Percentiles rank a stretch among this genome's conserved stretches.
These are phyloP conservation scores for Limnephilus rhombicus DNA, from an alignment of 2,888 invertebrate genomes.

Conservation along the genomic window DNA sequence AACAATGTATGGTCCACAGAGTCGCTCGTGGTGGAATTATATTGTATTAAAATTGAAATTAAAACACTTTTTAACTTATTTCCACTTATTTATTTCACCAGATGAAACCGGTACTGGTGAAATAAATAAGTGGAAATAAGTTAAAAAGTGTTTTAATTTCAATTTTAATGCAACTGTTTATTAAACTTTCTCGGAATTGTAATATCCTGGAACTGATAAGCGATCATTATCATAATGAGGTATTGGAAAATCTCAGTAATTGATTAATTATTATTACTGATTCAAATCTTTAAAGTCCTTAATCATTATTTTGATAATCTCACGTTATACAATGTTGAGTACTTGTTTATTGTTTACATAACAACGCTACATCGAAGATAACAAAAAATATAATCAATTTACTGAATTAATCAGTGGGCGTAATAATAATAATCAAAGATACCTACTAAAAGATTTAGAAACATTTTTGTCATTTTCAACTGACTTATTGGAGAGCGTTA, in stretches of 20 bases:
- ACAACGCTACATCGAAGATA: background rate
- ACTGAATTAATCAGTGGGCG: background rate
- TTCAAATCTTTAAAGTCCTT: background rate
- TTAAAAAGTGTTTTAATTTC: too few relatives aligned
- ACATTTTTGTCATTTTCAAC: background rate
- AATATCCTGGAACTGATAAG: background rate
- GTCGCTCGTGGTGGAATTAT: too few relatives aligned
- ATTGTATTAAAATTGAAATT: too few relatives aligned
- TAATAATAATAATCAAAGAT: background rate
- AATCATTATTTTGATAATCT: background rate
- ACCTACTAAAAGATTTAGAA: background rate
- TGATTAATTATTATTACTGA: background rate
- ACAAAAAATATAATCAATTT: background rate
- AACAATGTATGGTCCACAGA: too few relatives aligned
- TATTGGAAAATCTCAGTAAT: background rate
- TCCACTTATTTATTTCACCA: too few relatives aligned
- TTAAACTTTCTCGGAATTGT: background rate
- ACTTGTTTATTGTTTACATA: background rate
- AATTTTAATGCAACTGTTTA: too few relatives aligned
- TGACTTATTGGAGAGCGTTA: background rate
- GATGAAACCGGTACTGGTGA: too few relatives aligned
- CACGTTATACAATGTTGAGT: background rate
- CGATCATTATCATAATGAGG: background rate
- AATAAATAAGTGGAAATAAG: too few relatives aligned
- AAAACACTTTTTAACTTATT: too few relatives aligned